Percentiles rank a stretch among this genome's conserved stretches.
Conservation (phyloP, 2,888 invertebrate genomes). For the Leucophenga montana region DNA sequence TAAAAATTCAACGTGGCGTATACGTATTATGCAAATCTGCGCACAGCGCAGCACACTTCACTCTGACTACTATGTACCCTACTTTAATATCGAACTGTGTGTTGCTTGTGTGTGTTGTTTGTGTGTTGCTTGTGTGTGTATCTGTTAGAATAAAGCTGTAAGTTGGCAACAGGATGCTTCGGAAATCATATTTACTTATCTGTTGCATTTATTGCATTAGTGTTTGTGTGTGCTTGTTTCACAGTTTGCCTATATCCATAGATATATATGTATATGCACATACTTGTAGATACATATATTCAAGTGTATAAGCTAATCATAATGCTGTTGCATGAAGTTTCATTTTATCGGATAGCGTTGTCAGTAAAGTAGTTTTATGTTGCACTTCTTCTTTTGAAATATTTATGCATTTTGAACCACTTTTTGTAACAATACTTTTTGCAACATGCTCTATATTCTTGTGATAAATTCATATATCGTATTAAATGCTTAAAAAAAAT, state of each 20-base stretch:
- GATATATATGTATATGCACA: constrained; percentile 12
- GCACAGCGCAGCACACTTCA: not conserved
- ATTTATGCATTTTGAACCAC: no score
- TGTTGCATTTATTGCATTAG: constrained; percentile 19
- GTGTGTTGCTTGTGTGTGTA: not conserved
- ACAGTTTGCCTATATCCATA: constrained; percentile 23
- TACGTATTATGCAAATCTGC: constrained; percentile 17
- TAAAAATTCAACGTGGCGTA: not conserved
- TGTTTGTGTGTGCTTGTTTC: not conserved
- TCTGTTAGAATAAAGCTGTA: not conserved
- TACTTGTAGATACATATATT: constrained; percentile 7
- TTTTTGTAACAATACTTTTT: no score
- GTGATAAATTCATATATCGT: no score
- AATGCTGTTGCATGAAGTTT: not conserved
- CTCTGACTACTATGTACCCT: not conserved
- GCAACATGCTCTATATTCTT: no score
- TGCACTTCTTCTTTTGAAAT: no score
- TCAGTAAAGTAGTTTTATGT: no score
- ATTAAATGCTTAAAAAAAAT: no score
- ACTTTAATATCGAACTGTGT: not conserved
- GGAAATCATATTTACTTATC: constrained; percentile 29
- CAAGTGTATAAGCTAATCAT: constrained; percentile 7
- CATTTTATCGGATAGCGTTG: no score
- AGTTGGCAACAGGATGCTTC: constrained; percentile 14
- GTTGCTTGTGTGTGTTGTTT: not conserved